Conservation (phyloP, 2,113 vertebrate genomes). For the Rhea pennata region DNA sequence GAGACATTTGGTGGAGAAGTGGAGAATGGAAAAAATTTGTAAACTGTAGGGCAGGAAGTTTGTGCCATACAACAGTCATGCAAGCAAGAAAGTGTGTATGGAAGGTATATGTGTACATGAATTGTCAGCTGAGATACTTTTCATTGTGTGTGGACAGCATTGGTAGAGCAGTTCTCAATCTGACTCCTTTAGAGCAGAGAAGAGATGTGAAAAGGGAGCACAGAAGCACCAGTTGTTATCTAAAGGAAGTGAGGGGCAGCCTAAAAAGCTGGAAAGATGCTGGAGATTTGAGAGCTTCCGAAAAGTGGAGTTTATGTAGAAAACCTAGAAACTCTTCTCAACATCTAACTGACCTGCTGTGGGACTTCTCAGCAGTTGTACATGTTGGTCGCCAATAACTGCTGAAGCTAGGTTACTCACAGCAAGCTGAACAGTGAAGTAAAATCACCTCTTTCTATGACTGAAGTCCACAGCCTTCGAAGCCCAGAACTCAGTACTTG, state of each 20-base stretch:
- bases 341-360: background rate
- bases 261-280: background rate
- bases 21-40: background rate
- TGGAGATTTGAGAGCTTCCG: background rate
- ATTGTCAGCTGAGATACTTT: background rate
- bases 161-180: background rate
- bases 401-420: background rate
- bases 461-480: background rate
- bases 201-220: background rate
- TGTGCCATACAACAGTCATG: accelerated
- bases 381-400: background rate
- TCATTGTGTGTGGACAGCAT: background rate
- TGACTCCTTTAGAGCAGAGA: background rate
- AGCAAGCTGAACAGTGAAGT: background rate
- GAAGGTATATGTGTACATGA: background rate
- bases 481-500: background rate
- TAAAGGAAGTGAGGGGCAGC: background rate
- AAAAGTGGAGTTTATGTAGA: background rate
- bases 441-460: background rate
- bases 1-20: background rate
- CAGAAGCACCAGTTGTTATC: background rate
- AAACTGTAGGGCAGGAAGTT: background rate
- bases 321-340: background rate
- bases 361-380: background rate
- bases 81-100: accelerated